Evolutionary conservation across 2,888 invertebrate genomes (phyloP).

Genomic region (Griposia aprilina): DNA sequence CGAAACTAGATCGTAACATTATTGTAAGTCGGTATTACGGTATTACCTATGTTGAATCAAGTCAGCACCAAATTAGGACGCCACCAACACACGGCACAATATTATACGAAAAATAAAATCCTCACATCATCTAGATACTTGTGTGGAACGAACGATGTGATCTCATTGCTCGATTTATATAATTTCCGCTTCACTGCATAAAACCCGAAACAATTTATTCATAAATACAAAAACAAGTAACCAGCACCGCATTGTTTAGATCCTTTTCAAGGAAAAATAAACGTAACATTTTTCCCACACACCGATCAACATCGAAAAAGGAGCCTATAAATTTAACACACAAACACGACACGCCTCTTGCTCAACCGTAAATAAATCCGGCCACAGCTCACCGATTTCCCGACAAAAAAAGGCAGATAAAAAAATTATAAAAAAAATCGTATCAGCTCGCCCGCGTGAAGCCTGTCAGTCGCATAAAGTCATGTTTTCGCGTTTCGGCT

Average conservation of each 20-base stretch:
- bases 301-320: conserved; percentile 53
- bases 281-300: conserved; percentile 30
- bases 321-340: conserved; percentile 56
- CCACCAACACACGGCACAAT: not conserved
- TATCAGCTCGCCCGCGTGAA: conserved; percentile 56
- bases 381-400: conserved; percentile 56
- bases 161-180: not conserved
- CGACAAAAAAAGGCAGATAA: conserved; percentile 45
- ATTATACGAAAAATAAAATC: not conserved
- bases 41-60: not conserved
- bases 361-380: conserved; percentile 64
- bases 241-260: conserved; percentile 13
- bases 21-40: not conserved
- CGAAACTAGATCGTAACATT: not conserved
- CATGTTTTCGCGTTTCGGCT: conserved; percentile 50
- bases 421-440: conserved; percentile 64
- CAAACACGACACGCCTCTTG: conserved; percentile 52
- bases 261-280: conserved; percentile 29
- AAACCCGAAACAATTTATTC: conserved; percentile 27
- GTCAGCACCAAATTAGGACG: not conserved
- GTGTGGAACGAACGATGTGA: not conserved
- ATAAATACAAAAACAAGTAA: conserved; percentile 23
- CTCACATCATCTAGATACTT: not conserved
- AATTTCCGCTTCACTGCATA: conserved; percentile 2
- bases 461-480: conserved; percentile 67